Evolutionary conservation across 1,140 invertebrate genomes (phyloP), one percentile per base, ranked within the genome.

Genomic region (Penaeus vannamei): DNA sequence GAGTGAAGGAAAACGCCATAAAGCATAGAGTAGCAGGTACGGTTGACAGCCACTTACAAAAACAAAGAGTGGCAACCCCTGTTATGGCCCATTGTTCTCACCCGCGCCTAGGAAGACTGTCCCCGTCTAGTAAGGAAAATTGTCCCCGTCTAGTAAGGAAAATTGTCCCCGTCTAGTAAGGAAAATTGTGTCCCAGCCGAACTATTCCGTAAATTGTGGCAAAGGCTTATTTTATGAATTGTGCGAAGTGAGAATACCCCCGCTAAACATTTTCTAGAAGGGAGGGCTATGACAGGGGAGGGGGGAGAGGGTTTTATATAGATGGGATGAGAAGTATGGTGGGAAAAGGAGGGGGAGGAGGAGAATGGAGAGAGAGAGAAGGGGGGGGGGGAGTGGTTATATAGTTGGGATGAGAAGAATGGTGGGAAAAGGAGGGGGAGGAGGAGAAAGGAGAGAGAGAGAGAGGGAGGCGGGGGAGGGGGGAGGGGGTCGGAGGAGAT

Each of bases 211-310:
- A 86, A 86, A 86, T 79, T 61, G 72, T 62, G 59, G 59, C 85
- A 86, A 86, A 86, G 85, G 85, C 85, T 86, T 86, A 86, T 86
- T 86, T 79, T 86, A 86, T 86, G 80, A 86, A 86, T 86, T 77
- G 85, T 62, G 72, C 53, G 53, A 36, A 32, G 85, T 86, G 76
- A 86, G 85, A 62, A 77, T 77, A 36, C 46, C 26, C 85, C 72
- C 29, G 23, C 42, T 22, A 42, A 26, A 20, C 79, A 26, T 42
- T n/a, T 46, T 53, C 53, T n/a, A 53, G 53, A 61, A 26, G 60
- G 32, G 36, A 62, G 59, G 36, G 22, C 53, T 26, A 32, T 10
- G 77, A 22, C 5, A 79, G 19, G 22, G 14, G 36, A 36, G 5
- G 22, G 62, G 81, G 29, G 81, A n/a, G 32, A 26, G n/a, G 64